Evolutionary conservation across 92 coral and sea anemone genomes (phyloP).

Genomic region (Epizoanthus fatuus): DNA sequence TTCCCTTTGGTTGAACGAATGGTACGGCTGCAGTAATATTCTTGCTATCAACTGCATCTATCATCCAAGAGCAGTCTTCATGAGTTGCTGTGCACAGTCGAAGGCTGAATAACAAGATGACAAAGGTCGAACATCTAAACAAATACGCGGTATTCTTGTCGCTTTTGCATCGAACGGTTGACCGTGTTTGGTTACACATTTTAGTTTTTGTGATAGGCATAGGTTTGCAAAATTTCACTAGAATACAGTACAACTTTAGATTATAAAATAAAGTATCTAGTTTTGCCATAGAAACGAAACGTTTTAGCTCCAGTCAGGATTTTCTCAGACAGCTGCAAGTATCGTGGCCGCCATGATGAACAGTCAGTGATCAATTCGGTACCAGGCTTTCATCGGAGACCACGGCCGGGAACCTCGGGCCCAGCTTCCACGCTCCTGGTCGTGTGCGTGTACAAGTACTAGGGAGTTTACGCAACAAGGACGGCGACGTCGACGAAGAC

Average conservation of each 20-base stretch:
- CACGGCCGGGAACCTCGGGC: too few species aligned
- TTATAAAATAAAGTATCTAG: background rate
- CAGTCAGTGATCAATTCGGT: too few species aligned
- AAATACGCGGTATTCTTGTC: background rate
- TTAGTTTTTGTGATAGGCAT: background rate
- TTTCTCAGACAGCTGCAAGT: too few species aligned
- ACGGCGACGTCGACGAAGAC: too few species aligned
- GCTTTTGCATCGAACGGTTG: background rate
- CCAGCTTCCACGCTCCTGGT: too few species aligned
- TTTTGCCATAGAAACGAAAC: too few species aligned
- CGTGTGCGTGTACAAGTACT: too few species aligned
- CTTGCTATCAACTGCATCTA: constrained; percentile 53
- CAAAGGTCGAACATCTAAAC: background rate
- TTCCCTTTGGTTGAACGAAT: constrained; percentile 53
- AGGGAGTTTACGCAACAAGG: too few species aligned
- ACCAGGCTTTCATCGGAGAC: too few species aligned
- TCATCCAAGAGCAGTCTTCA: constrained; percentile 66
- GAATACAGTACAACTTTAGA: background rate
- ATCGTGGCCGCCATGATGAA: too few species aligned
- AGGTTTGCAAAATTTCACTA: background rate
- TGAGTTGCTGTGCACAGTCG: background rate
- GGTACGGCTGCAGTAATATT: constrained; percentile 37
- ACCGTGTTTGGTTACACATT: constrained; percentile 10
- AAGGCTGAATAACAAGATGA: background rate
- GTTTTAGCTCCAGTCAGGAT: too few species aligned